A percentile compares a stretch with the other conserved stretches of the same genome.
These are phyloP conservation scores for Tragelaphus scriptus DNA, from an alignment of 2,113 vertebrate species.

Conservation along the genomic window DNA sequence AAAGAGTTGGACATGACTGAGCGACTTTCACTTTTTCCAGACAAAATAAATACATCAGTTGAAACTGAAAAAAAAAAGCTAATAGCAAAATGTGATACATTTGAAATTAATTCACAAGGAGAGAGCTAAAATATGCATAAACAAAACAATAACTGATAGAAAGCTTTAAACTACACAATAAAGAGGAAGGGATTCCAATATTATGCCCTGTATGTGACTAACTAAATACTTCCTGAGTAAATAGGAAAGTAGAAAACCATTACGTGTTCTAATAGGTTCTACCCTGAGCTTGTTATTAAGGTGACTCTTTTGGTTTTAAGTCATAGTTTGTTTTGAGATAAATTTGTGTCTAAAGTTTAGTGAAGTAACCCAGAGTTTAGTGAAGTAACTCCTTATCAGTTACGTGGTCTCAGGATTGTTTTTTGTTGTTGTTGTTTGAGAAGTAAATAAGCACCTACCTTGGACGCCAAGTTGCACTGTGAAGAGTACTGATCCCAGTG, in stretches of 20 bases:
- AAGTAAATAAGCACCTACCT: not conserved
- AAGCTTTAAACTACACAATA: constrained; percentile 7
- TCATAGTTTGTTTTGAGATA: not conserved
- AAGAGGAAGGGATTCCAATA: not conserved
- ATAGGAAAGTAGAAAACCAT: not conserved
- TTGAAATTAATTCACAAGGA: not conserved
- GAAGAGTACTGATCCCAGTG: not conserved
- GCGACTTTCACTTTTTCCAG: not conserved
- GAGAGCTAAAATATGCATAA: not conserved
- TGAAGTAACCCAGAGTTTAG: not conserved
- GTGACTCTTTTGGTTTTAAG: not conserved
- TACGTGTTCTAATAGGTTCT: not conserved
- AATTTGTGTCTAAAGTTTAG: not conserved
- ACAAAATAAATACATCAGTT: constrained; percentile 1
- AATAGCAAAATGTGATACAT: not conserved
- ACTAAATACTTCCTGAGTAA: not conserved
- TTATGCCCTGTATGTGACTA: not conserved
- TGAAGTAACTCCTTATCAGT: not conserved
- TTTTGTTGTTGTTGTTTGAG: not conserved
- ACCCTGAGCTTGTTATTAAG: not conserved
- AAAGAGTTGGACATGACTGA: not conserved
- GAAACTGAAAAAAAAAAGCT: not conserved
- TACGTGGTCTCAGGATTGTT: not conserved
- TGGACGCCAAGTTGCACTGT: too few relatives aligned
- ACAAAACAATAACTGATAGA: not conserved